phyloP scores from a whole-genome alignment of 2,888 invertebrate species.

The Deladenus siricidicola region DNA sequence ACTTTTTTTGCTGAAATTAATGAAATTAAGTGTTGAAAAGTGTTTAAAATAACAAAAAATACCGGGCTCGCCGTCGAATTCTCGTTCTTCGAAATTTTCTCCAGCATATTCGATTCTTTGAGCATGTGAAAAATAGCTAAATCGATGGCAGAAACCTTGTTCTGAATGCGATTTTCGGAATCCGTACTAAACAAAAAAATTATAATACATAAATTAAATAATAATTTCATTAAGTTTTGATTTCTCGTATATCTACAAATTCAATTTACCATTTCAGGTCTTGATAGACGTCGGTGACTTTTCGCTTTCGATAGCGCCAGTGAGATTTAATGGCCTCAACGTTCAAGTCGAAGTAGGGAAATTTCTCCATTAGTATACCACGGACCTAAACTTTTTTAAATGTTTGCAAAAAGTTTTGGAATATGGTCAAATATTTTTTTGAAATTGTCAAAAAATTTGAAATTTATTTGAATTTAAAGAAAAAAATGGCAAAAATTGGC shows the following conservation, averaged over 20 bases:
- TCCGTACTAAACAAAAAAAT: conserved; percentile 8
- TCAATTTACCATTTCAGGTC: conserved; percentile 9
- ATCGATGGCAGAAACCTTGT: conserved; percentile 5
- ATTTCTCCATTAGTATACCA: conserved; percentile 7
- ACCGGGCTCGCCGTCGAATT: conserved; percentile 9
- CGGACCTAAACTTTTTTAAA: conserved; percentile 14
- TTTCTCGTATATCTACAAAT: too few relatives aligned
- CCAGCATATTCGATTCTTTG: conserved; percentile 14
- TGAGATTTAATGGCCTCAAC: conserved; percentile 21
- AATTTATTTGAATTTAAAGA: too few relatives aligned
- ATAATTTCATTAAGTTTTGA: not conserved
- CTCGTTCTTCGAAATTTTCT: not conserved
- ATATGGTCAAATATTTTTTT: too few relatives aligned
- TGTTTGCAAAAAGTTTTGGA: too few relatives aligned
- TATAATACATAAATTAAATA: not conserved
- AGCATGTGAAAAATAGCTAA: conserved; percentile 10
- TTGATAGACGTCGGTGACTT: conserved; percentile 18
- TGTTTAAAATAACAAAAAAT: too few relatives aligned
- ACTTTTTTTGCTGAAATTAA: not conserved
- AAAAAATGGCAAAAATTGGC: too few relatives aligned
- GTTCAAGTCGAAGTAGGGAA: conserved; percentile 15
- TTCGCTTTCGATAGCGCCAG: conserved; percentile 21
- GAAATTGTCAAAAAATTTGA: too few relatives aligned
- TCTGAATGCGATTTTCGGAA: conserved; percentile 5
- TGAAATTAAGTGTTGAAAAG: too few relatives aligned